Conservation (phyloP, 2,113 vertebrate genomes). For the Gadus chalcogrammus region DNA sequence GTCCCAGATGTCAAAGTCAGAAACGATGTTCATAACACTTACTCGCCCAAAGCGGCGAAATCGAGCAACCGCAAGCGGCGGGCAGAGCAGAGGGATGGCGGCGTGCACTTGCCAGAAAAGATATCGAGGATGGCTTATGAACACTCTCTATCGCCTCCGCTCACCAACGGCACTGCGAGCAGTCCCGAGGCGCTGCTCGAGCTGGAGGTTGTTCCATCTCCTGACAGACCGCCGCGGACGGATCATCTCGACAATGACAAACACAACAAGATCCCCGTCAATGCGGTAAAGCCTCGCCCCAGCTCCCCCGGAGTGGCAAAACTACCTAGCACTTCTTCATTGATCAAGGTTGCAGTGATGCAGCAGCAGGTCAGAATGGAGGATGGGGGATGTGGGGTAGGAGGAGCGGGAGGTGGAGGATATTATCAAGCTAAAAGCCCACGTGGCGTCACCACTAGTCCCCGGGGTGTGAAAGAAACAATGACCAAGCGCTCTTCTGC, state of each 20-base stretch:
- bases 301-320: constrained; percentile 89
- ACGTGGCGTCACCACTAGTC: constrained; percentile 81
- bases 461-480: constrained; percentile 79
- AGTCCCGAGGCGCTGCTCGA: constrained; percentile 82
- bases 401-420: constrained; percentile 35
- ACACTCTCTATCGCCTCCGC: constrained; percentile 77
- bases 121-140: constrained; percentile 81
- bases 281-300: constrained; percentile 92
- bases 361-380: constrained; percentile 85
- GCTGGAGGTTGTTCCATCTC: constrained; percentile 70
- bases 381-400: constrained; percentile 53
- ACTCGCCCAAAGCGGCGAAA: constrained; percentile 86
- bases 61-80: constrained; percentile 82
- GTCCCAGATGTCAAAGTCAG: constrained; percentile 84
- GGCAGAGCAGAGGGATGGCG: constrained; percentile 83
- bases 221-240: constrained; percentile 73
- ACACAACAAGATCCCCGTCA: constrained; percentile 88
- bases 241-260: constrained; percentile 88
- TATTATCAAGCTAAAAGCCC: constrained; percentile 82
- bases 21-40: constrained; percentile 89
- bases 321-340: constrained; percentile 83
- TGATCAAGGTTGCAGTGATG: constrained; percentile 84
- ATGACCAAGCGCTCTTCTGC: constrained; percentile 81
- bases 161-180: constrained; percentile 85
- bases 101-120: constrained; percentile 82